phyloP scores from a whole-genome alignment of 1,140 invertebrate genomes.

The Drosophila melanica region DNA sequence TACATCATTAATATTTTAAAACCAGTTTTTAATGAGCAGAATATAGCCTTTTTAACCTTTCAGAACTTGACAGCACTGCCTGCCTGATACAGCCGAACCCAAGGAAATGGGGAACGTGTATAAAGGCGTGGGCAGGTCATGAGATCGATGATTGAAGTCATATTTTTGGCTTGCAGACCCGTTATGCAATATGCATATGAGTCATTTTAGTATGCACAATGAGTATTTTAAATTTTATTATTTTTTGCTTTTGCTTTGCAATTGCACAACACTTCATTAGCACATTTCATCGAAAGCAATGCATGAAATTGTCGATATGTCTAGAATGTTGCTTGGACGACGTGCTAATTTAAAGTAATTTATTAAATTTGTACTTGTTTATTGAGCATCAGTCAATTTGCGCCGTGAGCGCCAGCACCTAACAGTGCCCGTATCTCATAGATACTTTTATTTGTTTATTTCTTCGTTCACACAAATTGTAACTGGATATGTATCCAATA shows the following conservation, averaged over 20 bases:
- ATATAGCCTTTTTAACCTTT: too few relatives aligned
- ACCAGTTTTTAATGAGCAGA: too few relatives aligned
- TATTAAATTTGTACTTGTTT: slow-evolving; percentile 44
- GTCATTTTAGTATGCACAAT: slow-evolving; percentile 27
- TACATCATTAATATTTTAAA: too few relatives aligned
- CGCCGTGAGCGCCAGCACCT: not conserved
- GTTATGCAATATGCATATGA: slow-evolving; percentile 48
- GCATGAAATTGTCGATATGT: not conserved
- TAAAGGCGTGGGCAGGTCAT: slow-evolving; percentile 41
- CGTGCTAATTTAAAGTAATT: slow-evolving; percentile 46
- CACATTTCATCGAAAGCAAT: slow-evolving; percentile 6
- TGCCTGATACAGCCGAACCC: not conserved
- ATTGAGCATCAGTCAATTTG: slow-evolving; percentile 33
- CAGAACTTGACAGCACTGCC: not conserved
- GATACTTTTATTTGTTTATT: slow-evolving; percentile 1
- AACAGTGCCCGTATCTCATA: slow-evolving; percentile 9
- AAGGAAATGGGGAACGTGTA: slow-evolving; percentile 4
- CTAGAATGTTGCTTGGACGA: slow-evolving; percentile 6
- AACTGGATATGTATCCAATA: not conserved
- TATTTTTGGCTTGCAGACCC: slow-evolving; percentile 28
- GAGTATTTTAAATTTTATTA: not conserved
- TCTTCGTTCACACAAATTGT: slow-evolving; percentile 16
- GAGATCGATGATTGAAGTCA: slow-evolving; percentile 45
- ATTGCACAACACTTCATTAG: slow-evolving; percentile 40
- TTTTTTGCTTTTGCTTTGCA: slow-evolving; percentile 1